phyloP scores from a whole-genome alignment of 2,888 invertebrate genomes.

The Cataglyphis livida region DNA sequence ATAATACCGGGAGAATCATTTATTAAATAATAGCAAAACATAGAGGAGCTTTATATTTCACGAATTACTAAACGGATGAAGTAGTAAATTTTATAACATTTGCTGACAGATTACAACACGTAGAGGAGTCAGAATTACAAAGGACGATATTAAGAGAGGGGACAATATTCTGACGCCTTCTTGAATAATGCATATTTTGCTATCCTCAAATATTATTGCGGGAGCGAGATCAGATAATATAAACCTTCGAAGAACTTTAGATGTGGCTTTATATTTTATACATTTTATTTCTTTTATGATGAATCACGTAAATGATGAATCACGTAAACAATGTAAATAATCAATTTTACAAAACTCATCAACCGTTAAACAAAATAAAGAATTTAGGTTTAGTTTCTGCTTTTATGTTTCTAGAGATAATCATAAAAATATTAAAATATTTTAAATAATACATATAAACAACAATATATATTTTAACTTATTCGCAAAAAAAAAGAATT shows the following conservation, averaged over 20 bases:
- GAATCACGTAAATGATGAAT: background rate
- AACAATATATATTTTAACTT: background rate
- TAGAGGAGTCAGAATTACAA: conserved; percentile 39
- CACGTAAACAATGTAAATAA: background rate
- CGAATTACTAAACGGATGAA: conserved; percentile 35
- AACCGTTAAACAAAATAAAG: background rate
- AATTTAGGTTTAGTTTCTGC: background rate
- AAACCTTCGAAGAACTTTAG: conserved; percentile 39
- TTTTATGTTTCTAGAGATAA: background rate
- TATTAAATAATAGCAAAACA: background rate
- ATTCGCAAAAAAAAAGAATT: background rate
- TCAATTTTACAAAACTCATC: background rate
- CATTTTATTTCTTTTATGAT: background rate
- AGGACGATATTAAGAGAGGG: conserved; percentile 34
- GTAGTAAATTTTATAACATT: conserved; percentile 37
- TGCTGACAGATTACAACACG: conserved; percentile 24
- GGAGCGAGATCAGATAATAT: conserved; percentile 41
- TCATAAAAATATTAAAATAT: background rate
- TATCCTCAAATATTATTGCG: conserved; percentile 29
- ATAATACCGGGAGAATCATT: background rate
- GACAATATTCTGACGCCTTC: conserved; percentile 32
- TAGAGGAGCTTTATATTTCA: conserved; percentile 18
- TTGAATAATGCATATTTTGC: conserved; percentile 48
- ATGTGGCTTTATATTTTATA: conserved; percentile 41
- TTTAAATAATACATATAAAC: background rate